Evolutionary conservation across 2,113 vertebrate species (phyloP), one percentile per base, ranked within the genome.

Genomic region (Carettochelys insculpta): DNA sequence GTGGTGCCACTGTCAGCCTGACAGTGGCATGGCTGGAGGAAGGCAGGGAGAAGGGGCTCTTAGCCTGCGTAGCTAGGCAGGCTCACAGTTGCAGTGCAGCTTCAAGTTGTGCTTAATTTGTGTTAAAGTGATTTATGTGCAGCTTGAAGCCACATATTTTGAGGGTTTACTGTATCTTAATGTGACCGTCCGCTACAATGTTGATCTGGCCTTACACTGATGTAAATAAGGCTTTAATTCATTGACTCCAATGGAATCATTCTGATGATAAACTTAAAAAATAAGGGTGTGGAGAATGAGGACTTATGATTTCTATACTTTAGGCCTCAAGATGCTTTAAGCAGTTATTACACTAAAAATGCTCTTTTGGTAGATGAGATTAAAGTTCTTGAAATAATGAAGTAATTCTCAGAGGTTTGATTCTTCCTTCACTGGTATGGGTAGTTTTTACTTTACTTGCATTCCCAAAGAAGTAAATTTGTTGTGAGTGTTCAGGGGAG

Each of bases 301-400:
- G 3, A 16, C 82, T 56, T 91, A 3, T 80, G 52, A 24, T 14
- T 84, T 83, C 75, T 81, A 19, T 54, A 25, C 24, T 50, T 81
- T 48, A 73, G 38, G 68, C 54, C 88, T 48, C 85, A 90, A 16
- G 41, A 82, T 25, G 6, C 56, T 87, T 75, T 14, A 45, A 52
- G 51, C 31, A 4, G n/a, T 8, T 61, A 91, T 53, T 90, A 90
- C 34, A 34, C 22, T 43, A 51, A 84, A 53, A 11, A 0, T 1
- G 52, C 85, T 93, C 19, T 50, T 95, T 77, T 29, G 12, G 53
- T 87, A 80, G 10, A 12, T 82, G 17, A 75, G 17, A 31, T 92
- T 85, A 85, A 19, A 54, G 77, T 75, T 76, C 90, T 31, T 31
- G 58, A 82, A 61, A 81, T 80, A 83, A 87, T 58, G 88, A n/a